phyloP scores from a whole-genome alignment of 2,797 vertebrate genomes.

The Schizopygopsis pylzovi region DNA sequence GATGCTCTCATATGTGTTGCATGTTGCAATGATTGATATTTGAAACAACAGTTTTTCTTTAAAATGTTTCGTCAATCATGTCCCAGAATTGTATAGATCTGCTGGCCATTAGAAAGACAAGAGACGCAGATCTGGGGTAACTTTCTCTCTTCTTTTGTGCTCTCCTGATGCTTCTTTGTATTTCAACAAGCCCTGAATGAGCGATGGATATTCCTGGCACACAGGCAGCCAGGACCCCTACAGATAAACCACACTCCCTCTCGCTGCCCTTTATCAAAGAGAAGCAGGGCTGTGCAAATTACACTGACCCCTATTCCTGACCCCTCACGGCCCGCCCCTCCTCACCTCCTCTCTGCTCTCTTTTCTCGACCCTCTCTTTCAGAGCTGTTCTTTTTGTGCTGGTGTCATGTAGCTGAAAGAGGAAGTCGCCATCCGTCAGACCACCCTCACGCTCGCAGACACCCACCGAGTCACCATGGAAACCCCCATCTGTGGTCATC shows the following conservation, averaged over 20 bases:
- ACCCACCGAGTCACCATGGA: slow-evolving; percentile 59
- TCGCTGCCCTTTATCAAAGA: slow-evolving; percentile 57
- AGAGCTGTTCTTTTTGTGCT: slow-evolving; percentile 63
- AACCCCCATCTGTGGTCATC: slow-evolving; percentile 57
- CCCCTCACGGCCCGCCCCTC: slow-evolving; percentile 42
- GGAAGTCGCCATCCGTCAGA: slow-evolving; percentile 65
- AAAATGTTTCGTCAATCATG: not conserved
- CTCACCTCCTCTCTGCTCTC: slow-evolving; percentile 39
- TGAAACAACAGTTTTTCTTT: not conserved
- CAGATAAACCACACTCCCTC: slow-evolving; percentile 58
- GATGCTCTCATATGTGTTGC: not conserved
- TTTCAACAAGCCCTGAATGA: slow-evolving; percentile 62
- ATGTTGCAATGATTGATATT: not conserved
- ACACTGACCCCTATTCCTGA: slow-evolving; percentile 59
- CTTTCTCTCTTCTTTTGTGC: slow-evolving; percentile 13
- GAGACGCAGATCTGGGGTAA: slow-evolving; percentile 1
- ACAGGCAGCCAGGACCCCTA: slow-evolving; percentile 52
- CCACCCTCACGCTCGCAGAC: slow-evolving; percentile 64
- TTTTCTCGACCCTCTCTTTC: slow-evolving; percentile 52
- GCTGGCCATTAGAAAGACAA: not conserved
- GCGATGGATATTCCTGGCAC: slow-evolving; percentile 58
- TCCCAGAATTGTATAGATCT: not conserved
- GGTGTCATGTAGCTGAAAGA: slow-evolving; percentile 66
- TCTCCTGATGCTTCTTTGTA: slow-evolving; percentile 57
- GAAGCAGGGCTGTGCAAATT: slow-evolving; percentile 64